Evolutionary conservation across 1,140 invertebrate species (phyloP), one percentile per base, ranked within the genome.

Genomic region (Eumaeus atala): DNA sequence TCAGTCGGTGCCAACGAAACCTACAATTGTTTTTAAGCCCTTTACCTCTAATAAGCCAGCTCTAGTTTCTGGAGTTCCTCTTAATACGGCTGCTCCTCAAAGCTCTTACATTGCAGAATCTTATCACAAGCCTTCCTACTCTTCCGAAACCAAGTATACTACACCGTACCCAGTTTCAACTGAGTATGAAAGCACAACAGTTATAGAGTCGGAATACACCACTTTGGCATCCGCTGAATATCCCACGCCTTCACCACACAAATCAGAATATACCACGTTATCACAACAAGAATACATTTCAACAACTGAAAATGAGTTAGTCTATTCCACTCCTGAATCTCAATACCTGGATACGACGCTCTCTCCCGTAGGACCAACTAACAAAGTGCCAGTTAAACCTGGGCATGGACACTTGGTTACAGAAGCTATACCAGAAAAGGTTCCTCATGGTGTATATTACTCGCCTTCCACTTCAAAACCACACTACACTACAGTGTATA

Each of bases 371-470:
- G 6, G 6, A 6, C 21, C 21, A 2, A 28, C 21, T 28, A 6
- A 28, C 2, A 2, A 28, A 28, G 21, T 6, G 2, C 6, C 21
- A 18, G 40, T 17, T 9, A 44, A 44, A 14, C 40, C 40, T 7
- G 14, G 17, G 3, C 7, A 44, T 16, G 9, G n/a, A 1, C 16
- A 44, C 40, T 28, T 28, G 2, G 14, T 44, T 16, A 16, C 17
- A 16, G 14, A 44, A 44, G 7, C 40, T 44, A 44, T 16, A 17
- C 40, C 40, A 44, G n/a, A 40, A 40, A 14, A n/a, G 38, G 38
- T 14, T 14, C 6, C 38, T 40, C 12, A n/a, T n/a, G n/a, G n/a
- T n/a, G n/a, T n/a, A n/a, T n/a, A n/a, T n/a, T n/a, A n/a, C n/a
- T n/a, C n/a, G n/a, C n/a, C n/a, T n/a, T n/a, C n/a, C n/a, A n/a